A percentile compares a stretch with the other conserved stretches of the same genome.
Conservation (phyloP, 2,113 vertebrate species). For the Psilopsiagon aurifrons region DNA sequence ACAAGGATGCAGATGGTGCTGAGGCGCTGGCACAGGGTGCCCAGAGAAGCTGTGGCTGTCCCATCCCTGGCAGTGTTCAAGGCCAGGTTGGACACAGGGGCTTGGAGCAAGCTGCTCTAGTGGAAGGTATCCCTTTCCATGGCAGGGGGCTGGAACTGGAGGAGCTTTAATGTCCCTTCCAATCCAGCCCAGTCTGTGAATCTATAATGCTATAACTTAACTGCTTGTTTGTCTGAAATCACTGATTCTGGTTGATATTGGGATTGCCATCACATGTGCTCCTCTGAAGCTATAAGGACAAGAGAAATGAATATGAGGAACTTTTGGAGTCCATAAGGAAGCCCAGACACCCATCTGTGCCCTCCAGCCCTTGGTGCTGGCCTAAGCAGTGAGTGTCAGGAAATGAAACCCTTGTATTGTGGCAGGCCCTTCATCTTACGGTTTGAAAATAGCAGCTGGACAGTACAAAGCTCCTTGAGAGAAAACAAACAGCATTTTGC, state of each 20-base stretch:
- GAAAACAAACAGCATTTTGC: neutral
- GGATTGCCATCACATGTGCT: neutral
- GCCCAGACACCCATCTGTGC: neutral
- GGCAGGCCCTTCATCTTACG: neutral
- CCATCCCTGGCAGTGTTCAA: neutral
- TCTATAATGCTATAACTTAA: neutral
- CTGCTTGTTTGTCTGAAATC: neutral
- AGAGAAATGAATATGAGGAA: neutral
- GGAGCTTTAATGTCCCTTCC: neutral
- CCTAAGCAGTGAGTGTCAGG: neutral
- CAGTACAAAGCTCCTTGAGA: neutral
- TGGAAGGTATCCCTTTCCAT: rapidly evolving
- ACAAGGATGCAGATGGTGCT: neutral
- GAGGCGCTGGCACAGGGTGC: neutral
- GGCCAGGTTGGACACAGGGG: neutral
- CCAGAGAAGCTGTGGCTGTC: neutral
- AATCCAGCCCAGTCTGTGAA: neutral
- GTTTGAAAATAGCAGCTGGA: neutral
- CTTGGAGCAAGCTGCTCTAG: neutral
- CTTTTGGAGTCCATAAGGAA: neutral
- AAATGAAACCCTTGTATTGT: neutral
- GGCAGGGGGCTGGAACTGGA: neutral
- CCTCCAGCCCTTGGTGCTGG: neutral
- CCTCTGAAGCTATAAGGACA: neutral
- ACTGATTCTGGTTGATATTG: neutral